Base-by-base conservation (phyloP, 2,113 vertebrate genomes). In the Sakesphorus luctuosus region DNA sequence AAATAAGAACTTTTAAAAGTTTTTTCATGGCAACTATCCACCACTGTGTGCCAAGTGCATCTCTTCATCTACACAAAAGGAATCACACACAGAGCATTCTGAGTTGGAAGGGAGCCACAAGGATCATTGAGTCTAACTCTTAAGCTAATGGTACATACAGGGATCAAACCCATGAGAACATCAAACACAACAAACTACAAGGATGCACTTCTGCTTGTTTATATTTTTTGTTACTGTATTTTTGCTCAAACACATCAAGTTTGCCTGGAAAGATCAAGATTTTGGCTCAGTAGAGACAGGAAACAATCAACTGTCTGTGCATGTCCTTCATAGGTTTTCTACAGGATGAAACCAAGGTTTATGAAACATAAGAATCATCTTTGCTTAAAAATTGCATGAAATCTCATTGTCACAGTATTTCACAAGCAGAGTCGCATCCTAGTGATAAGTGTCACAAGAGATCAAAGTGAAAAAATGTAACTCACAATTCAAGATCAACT, bases 381-480 rank as follows among this genome's bases (percentile, higher is more conserved):
- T 92, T 84, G 43, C 44, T 94, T 89, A 81, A 92, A 96, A 94
- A 59, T 83, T 86, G 62, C 52, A 67, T 52, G 86, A 91, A 96
- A 76, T 10, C 3, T 9, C 19, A 38, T 96, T 92, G 66, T 86
- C 90, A 88, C 53, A 93, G 53, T 29, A 43, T 72, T 87, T 94
- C 81, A 66, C 33, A 66, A 73, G 33, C 43, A 81, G 52, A 93
- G 38, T 20, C 50, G 68, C 40, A 69, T 83, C 35, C 56, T 83
- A 67, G 18, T 46, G 53, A 75, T 31, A 83, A 90, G 38, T 66
- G 86, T 88, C 86, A 94, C 33, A 94, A 52, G 62, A 79, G 87
- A 96, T 90, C 87, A 87, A 49, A 80, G 18, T 40, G 46, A 80
- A 66, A 91, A 95, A 69, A 18, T 79, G 87, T 73, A 68, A 52